phyloP scores from a whole-genome alignment of 2,888 invertebrate genomes.

The Phania funesta region DNA sequence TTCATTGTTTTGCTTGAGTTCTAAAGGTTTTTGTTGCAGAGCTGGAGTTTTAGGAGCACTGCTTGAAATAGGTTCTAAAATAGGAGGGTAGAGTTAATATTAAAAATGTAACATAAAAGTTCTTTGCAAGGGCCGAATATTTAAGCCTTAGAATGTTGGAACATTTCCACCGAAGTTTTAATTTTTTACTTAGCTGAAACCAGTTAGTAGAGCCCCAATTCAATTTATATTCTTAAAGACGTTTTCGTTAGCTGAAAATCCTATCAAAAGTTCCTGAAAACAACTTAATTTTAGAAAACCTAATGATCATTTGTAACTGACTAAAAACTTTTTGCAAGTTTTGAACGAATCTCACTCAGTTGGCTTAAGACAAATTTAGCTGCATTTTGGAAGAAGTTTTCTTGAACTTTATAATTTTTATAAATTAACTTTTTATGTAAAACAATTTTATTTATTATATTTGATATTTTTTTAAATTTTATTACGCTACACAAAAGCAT shows the following conservation, averaged over 20 bases:
- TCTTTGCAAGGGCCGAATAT: neutral
- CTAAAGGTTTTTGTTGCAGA: conserved; percentile 78
- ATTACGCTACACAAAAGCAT: too few relatives aligned
- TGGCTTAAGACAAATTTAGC: too few relatives aligned
- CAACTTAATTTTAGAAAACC: too few relatives aligned
- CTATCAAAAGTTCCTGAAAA: too few relatives aligned
- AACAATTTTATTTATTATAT: too few relatives aligned
- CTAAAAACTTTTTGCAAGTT: too few relatives aligned
- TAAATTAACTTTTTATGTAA: too few relatives aligned
- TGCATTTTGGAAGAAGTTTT: too few relatives aligned
- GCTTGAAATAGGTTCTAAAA: conserved; percentile 76
- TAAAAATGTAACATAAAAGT: neutral
- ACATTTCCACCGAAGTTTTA: neutral
- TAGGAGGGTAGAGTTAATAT: neutral
- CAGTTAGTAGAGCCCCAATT: conserved; percentile 23
- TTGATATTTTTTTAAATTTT: too few relatives aligned
- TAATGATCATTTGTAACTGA: too few relatives aligned
- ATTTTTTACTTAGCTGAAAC: conserved; percentile 2
- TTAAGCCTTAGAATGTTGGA: conserved; percentile 59
- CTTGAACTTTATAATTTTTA: too few relatives aligned
- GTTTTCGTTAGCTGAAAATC: neutral
- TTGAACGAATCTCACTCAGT: too few relatives aligned
- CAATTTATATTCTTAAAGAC: neutral
- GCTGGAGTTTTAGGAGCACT: conserved; percentile 81
- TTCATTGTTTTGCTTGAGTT: conserved; percentile 70